phyloP scores from a whole-genome alignment of 2,888 invertebrate genomes.

The Agrilus biguttatus region DNA sequence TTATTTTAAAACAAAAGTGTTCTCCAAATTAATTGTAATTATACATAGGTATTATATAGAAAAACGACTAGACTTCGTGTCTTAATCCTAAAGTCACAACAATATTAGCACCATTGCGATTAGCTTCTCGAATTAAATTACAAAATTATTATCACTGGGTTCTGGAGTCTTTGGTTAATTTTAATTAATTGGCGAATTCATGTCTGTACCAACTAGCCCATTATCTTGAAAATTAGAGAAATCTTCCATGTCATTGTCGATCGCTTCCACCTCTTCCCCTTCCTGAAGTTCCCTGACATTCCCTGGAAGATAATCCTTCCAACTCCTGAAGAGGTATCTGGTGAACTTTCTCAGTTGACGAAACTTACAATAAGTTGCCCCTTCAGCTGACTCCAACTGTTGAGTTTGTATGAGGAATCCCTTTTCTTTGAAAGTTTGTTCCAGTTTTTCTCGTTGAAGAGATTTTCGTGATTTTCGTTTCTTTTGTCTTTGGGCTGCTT shows the following conservation, averaged over 20 bases:
- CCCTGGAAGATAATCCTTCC: constrained; percentile 85
- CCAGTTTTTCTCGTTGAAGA: constrained; percentile 73
- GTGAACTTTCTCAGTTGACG: constrained; percentile 82
- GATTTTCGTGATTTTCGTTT: constrained; percentile 70
- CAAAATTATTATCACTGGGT: no score
- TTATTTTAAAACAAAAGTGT: no score
- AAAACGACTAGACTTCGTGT: neutral
- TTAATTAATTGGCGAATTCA: constrained; percentile 6
- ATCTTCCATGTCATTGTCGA: constrained; percentile 7
- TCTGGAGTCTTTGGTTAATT: neutral
- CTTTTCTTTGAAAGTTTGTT: constrained; percentile 85
- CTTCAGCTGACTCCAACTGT: constrained; percentile 82
- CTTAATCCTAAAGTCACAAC: neutral
- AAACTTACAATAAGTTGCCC: constrained; percentile 88
- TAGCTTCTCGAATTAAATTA: no score
- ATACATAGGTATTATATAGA: neutral
- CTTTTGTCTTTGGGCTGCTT: constrained; percentile 27
- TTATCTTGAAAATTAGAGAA: constrained; percentile 5
- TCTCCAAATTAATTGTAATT: no score
- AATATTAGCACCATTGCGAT: neutral
- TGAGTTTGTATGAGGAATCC: constrained; percentile 88
- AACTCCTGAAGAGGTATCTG: constrained; percentile 77
- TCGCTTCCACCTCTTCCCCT: constrained; percentile 13
- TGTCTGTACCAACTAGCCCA: constrained; percentile 4
- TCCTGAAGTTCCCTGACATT: constrained; percentile 26